Conservation (phyloP, 2,888 invertebrate species). For the Brenthis daphne region DNA sequence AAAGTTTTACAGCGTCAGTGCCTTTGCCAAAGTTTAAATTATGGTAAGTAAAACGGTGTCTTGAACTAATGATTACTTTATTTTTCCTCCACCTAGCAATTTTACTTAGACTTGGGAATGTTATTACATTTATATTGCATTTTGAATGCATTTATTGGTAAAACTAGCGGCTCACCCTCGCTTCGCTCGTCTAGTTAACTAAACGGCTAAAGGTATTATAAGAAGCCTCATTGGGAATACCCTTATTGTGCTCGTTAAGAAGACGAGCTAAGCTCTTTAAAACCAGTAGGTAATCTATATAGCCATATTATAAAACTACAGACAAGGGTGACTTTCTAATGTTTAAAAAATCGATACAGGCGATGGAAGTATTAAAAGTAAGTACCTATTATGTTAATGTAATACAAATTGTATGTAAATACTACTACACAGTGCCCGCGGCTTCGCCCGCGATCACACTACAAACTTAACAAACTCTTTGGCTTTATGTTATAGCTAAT, state of each 20-base stretch:
- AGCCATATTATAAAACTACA: conserved; percentile 15
- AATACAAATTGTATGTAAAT: too few relatives aligned
- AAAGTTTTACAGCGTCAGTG: conserved; percentile 29
- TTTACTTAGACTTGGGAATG: conserved; percentile 1
- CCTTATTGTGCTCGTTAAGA: conserved; percentile 39
- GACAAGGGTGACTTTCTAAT: conserved; percentile 20
- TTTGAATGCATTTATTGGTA: neutral
- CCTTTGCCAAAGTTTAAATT: conserved; percentile 36
- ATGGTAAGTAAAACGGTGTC: conserved; percentile 30
- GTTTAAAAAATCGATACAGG: conserved; percentile 18
- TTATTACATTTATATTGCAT: neutral
- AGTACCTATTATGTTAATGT: neutral
- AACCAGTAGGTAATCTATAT: conserved; percentile 28
- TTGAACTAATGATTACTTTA: conserved; percentile 30
- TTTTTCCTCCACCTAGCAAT: conserved; percentile 12
- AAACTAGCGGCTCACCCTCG: too few relatives aligned
- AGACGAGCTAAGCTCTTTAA: conserved; percentile 36
- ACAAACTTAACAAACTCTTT: too few relatives aligned
- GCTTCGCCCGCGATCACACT: too few relatives aligned
- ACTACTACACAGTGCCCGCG: too few relatives aligned
- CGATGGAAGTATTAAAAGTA: conserved; percentile 9
- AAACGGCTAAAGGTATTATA: conserved; percentile 40
- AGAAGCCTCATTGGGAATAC: conserved; percentile 41
- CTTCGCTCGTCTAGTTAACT: conserved; percentile 1
- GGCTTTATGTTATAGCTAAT: too few relatives aligned